phyloP scores from a whole-genome alignment of 2,797 vertebrate species.

The Scyliorhinus canicula region DNA sequence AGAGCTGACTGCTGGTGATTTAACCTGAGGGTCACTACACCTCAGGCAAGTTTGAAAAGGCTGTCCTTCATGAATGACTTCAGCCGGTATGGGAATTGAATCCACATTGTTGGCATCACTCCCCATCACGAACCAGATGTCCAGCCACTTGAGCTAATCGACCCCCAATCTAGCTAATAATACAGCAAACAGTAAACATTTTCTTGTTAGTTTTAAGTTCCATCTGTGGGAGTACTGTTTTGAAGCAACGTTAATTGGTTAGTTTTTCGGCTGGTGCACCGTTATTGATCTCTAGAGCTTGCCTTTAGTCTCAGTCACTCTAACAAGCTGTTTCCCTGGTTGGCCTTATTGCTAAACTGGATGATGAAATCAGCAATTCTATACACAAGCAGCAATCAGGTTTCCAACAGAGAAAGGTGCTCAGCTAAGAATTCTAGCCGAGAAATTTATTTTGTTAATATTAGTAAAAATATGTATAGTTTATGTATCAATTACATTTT shows the following conservation, averaged over 20 bases:
- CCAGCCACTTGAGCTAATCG: too few species aligned
- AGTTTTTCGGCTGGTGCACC: not conserved
- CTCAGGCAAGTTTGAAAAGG: too few species aligned
- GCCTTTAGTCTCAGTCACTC: not conserved
- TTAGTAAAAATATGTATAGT: not conserved
- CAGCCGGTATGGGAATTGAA: too few species aligned
- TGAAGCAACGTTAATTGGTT: conserved; percentile 5
- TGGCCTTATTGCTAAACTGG: not conserved
- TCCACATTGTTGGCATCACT: too few species aligned
- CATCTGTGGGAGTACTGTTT: not conserved
- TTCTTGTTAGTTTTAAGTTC: not conserved
- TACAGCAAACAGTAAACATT: not conserved
- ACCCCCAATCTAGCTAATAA: not conserved
- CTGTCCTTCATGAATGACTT: too few species aligned
- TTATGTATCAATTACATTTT: not conserved
- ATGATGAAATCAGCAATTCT: not conserved
- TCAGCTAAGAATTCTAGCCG: not conserved
- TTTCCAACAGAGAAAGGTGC: not conserved
- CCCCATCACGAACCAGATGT: too few species aligned
- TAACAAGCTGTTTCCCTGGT: not conserved
- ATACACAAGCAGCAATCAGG: not conserved
- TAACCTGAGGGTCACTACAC: too few species aligned
- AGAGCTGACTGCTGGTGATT: too few species aligned
- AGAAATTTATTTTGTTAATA: not conserved
- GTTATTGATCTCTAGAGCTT: not conserved